Conservation (phyloP, 2,888 invertebrate species). For the Seira sanloemensis region DNA sequence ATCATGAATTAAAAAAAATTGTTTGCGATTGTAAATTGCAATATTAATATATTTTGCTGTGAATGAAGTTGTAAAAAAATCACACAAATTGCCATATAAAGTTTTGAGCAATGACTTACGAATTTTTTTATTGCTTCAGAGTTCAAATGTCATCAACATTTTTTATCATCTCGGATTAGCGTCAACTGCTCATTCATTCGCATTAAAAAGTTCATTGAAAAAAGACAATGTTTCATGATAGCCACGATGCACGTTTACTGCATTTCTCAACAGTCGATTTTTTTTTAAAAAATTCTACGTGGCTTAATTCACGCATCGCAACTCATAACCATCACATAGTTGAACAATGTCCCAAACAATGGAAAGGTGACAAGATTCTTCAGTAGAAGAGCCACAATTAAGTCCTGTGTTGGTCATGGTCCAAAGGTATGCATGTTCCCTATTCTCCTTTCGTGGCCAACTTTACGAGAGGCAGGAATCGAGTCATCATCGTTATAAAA, state of each 20-base stretch:
- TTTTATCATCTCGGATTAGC: no score
- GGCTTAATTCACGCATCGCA: constrained; percentile 56
- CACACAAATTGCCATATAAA: not conserved
- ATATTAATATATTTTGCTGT: not conserved
- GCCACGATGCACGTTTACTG: no score
- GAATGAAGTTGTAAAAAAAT: not conserved
- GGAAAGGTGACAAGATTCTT: no score
- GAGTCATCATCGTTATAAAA: constrained; percentile 38
- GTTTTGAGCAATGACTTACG: no score
- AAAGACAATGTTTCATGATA: no score
- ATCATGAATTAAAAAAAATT: constrained; percentile 14
- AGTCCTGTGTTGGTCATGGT: not conserved
- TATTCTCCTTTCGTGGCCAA: constrained; percentile 34
- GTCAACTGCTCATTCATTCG: not conserved
- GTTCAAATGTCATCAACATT: not conserved
- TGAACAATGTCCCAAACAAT: no score
- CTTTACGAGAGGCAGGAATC: constrained; percentile 28
- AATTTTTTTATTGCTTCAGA: not conserved
- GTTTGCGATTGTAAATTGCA: not conserved
- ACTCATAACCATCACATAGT: constrained; percentile 17
- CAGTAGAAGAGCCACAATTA: no score
- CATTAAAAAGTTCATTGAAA: not conserved
- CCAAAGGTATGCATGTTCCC: not conserved
- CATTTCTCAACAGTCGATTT: no score
- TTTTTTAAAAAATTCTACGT: no score